These are phyloP conservation scores for Chrysemys picta DNA, from an alignment of 2,113 vertebrate genomes.

Conservation along the genomic window DNA sequence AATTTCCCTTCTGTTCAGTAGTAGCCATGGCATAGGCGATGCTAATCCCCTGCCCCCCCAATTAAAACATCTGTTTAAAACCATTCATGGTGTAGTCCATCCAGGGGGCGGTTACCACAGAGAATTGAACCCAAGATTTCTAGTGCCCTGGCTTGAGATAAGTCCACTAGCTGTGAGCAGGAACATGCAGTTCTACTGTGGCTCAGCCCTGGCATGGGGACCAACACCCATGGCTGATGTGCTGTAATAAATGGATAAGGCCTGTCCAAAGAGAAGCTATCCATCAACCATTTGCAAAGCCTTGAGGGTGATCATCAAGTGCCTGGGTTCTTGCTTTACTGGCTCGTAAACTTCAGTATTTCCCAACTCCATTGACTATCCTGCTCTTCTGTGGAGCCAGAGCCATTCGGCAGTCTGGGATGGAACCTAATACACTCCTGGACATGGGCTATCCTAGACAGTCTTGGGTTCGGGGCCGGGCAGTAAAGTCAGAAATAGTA, in stretches of 20 bases:
- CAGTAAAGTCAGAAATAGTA: slow-evolving; percentile 28
- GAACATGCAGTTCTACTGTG: background rate
- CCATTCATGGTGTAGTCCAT: background rate
- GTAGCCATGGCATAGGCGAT: background rate
- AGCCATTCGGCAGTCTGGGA: slow-evolving; percentile 60
- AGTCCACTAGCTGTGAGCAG: background rate
- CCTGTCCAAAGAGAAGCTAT: slow-evolving; percentile 38
- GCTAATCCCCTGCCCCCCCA: background rate
- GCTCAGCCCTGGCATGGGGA: background rate
- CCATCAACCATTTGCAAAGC: slow-evolving; percentile 34
- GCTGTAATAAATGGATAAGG: slow-evolving; percentile 41
- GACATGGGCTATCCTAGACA: slow-evolving; percentile 8
- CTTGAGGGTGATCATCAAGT: slow-evolving; percentile 25
- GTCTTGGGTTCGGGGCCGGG: slow-evolving; percentile 19
- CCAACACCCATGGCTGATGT: background rate
- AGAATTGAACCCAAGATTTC: background rate
- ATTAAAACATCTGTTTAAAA: background rate
- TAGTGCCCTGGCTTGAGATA: background rate
- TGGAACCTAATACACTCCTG: slow-evolving; percentile 53
- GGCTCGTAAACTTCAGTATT: slow-evolving; percentile 49
- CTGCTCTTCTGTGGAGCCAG: slow-evolving; percentile 49
- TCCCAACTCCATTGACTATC: slow-evolving; percentile 45
- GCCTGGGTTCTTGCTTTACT: slow-evolving; percentile 28
- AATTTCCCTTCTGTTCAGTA: background rate
- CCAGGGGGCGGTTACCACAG: background rate